Conservation (phyloP, 2,113 vertebrate species). For the Cavia porcellus region DNA sequence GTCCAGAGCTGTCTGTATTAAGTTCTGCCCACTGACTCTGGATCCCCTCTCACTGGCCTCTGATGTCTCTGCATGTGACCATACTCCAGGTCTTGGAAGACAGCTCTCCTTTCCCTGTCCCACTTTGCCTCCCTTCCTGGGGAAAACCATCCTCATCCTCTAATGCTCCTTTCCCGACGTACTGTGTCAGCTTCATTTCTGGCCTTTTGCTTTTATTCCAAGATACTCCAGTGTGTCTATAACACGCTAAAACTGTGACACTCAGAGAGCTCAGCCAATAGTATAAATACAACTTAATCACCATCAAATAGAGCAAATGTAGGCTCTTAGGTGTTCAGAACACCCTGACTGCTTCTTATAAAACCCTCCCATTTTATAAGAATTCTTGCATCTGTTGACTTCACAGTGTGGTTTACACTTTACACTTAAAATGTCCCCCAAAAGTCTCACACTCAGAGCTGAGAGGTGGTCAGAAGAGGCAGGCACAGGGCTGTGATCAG, state of each 20-base stretch:
- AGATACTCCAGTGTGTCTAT: not conserved
- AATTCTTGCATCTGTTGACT: conserved; percentile 24
- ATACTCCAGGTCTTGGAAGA: not conserved
- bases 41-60: not conserved
- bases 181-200: not conserved
- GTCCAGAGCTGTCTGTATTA: not conserved
- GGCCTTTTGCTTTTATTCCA: not conserved
- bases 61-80: not conserved
- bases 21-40: not conserved
- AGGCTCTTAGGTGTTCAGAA: not conserved
- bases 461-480: not conserved
- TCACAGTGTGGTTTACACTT: not conserved
- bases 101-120: not conserved
- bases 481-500: not conserved
- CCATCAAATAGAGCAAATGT: conserved; percentile 20
- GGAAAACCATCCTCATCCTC: not conserved
- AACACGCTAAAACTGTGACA: not conserved
- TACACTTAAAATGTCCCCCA: not conserved
- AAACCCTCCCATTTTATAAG: not conserved
- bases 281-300: not conserved
- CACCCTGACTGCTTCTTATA: conserved; percentile 21
- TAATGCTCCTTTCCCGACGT: not conserved
- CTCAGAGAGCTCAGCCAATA: not conserved
- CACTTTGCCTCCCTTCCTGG: not conserved
- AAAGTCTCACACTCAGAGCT: not conserved